phyloP scores from a whole-genome alignment of 2,888 invertebrate species.

The Pammene fasciana region DNA sequence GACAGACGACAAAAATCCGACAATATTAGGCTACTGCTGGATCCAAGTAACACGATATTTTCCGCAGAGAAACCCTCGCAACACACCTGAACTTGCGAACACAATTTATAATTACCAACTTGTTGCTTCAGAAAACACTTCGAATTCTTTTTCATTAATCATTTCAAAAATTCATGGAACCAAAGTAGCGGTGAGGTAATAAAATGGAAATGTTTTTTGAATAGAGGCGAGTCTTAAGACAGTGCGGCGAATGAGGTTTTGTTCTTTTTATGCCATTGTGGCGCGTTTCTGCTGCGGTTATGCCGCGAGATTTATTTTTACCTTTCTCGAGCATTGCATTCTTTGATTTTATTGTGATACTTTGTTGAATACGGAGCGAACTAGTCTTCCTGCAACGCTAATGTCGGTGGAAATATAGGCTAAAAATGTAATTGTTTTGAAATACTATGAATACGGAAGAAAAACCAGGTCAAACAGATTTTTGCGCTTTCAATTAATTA shows the following conservation, averaged over 20 bases:
- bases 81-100: not conserved
- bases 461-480: too few species aligned
- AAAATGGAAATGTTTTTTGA: slow-evolving; percentile 30
- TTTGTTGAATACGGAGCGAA: not conserved
- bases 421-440: too few species aligned
- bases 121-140: slow-evolving; percentile 21
- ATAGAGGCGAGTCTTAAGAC: slow-evolving; percentile 21
- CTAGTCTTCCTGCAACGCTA: not conserved
- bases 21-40: not conserved
- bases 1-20: too few species aligned
- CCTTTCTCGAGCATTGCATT: slow-evolving; percentile 7
- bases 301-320: slow-evolving; percentile 10
- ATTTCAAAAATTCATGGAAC: slow-evolving; percentile 20
- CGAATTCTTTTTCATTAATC: slow-evolving; percentile 5
- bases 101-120: slow-evolving; percentile 9
- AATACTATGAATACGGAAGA: too few species aligned
- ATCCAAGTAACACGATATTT: not conserved
- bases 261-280: slow-evolving; percentile 21
- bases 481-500: too few species aligned
- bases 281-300: slow-evolving; percentile 6
- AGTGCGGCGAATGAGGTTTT: slow-evolving; percentile 11
- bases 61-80: not conserved
- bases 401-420: not conserved
- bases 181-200: slow-evolving; percentile 26
- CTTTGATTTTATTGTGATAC: slow-evolving; percentile 15